Percentiles rank a stretch among this genome's conserved stretches.
These are phyloP conservation scores for Nephila pilipes DNA, from an alignment of 1,140 invertebrate species.

Conservation along the genomic window DNA sequence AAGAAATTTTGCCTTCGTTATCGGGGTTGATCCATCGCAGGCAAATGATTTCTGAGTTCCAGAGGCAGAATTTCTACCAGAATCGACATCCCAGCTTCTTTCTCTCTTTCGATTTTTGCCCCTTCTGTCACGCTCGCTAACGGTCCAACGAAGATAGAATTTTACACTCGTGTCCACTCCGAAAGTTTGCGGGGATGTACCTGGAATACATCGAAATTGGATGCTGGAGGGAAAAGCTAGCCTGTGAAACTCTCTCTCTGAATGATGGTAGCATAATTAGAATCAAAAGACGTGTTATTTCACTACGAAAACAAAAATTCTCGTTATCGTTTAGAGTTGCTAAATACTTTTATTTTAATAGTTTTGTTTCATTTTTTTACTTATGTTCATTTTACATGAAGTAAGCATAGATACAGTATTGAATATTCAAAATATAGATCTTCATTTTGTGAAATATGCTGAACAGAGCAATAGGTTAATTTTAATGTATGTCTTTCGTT, in stretches of 20 bases:
- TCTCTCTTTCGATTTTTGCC: not conserved
- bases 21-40: slow-evolving; percentile 53
- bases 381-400: too few relatives aligned
- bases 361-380: too few relatives aligned
- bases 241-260: not conserved
- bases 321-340: too few relatives aligned
- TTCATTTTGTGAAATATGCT: too few relatives aligned
- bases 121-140: slow-evolving; percentile 41
- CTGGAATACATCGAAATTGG: not conserved
- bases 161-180: slow-evolving; percentile 5
- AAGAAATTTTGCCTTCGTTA: slow-evolving; percentile 60
- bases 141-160: slow-evolving; percentile 36
- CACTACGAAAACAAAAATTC: too few relatives aligned
- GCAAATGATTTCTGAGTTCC: slow-evolving; percentile 48
- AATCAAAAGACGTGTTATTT: not conserved
- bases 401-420: too few relatives aligned
- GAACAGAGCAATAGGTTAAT: too few relatives aligned
- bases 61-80: not conserved
- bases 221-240: not conserved
- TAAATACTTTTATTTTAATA: too few relatives aligned
- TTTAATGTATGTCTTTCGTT: too few relatives aligned
- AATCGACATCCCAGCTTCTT: slow-evolving; percentile 3
- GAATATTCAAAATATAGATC: too few relatives aligned
- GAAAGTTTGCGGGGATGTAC: not conserved
- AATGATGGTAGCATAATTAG: not conserved